phyloP scores from a whole-genome alignment of 2,113 vertebrate genomes.

The Rafetus swinhoei region DNA sequence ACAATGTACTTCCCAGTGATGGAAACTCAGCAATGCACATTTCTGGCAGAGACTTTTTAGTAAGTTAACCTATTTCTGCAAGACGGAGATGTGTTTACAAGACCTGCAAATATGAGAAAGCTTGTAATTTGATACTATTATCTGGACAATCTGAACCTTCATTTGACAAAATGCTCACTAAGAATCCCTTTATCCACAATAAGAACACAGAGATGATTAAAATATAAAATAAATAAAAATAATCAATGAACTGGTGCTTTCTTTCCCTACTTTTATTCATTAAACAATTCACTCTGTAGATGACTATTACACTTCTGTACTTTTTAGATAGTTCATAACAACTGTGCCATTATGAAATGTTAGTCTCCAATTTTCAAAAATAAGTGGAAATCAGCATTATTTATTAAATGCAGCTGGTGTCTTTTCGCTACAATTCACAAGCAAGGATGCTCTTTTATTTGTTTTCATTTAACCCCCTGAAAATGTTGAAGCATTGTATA shows the following conservation, averaged over 20 bases:
- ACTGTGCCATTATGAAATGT: neutral
- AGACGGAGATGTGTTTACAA: slow-evolving; percentile 33
- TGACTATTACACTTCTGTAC: neutral
- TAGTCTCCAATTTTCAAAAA: neutral
- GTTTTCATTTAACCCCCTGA: neutral
- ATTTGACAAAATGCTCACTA: neutral
- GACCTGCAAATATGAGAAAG: neutral
- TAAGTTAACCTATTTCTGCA: slow-evolving; percentile 50
- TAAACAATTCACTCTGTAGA: neutral
- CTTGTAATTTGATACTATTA: neutral
- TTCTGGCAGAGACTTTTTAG: slow-evolving; percentile 53
- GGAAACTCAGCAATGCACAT: slow-evolving; percentile 77
- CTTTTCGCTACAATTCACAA: neutral
- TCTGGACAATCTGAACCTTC: neutral
- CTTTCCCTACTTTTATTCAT: neutral
- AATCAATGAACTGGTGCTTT: neutral
- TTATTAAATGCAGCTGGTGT: neutral
- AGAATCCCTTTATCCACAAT: neutral
- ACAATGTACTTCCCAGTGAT: slow-evolving; percentile 83
- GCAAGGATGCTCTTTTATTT: neutral
- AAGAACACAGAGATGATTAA: neutral
- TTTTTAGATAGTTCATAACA: neutral
- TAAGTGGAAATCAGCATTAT: neutral
- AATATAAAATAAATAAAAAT: neutral
- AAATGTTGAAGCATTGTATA: neutral